Evolutionary conservation across 2,888 invertebrate species (phyloP), one percentile per base, ranked within the genome.

Genomic region (Cremastinae sp.): DNA sequence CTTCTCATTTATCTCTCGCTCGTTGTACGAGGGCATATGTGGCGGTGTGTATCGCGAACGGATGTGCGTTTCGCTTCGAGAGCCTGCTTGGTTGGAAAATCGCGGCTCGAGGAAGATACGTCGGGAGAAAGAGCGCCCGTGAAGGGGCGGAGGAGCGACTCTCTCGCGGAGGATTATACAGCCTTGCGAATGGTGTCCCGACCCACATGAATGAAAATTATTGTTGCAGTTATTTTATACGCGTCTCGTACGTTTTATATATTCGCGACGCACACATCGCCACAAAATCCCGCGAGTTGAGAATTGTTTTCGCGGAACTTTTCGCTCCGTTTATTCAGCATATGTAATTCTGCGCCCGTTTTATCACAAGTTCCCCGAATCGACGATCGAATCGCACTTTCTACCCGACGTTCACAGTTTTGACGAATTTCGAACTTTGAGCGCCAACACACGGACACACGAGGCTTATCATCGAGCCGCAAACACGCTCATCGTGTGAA

Each of bases 1-100:
- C 64, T 77, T 69, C 65, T 65, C 53, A 65, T 77, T 77, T 74
- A 77, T 77, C 73, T 70, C 28, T 28, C n/a, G n/a, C 58, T 58
- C 34, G 64, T 49, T 62, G 62, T 66, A 45, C 51, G 53, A 59
- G 59, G 51, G 28, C 59, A 58, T 43, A 43, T 14, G 38, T 9
- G 47, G 12, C 51, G 51, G 36, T 66, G 34, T 43, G 56, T 62
- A 56, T 34, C 38, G 34, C 45, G 64, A 77, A 65, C 76, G 76
- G 76, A 77, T 77, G 76, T 73, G 76, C 76, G 76, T 69, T 77
- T 77, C 73, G 73, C 76, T 70, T 61, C 64, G 61, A 34, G 74
- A 61, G 69, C 54, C 53, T n/a, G n/a, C n/a, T 70, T 65, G 38
- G 69, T 77, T 28, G 76, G 76, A 77, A 77, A 77, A 77, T 70